These are phyloP conservation scores for Brachionus asplanchnoidis DNA, from an alignment of 1,140 invertebrate species.

Conservation along the genomic window DNA sequence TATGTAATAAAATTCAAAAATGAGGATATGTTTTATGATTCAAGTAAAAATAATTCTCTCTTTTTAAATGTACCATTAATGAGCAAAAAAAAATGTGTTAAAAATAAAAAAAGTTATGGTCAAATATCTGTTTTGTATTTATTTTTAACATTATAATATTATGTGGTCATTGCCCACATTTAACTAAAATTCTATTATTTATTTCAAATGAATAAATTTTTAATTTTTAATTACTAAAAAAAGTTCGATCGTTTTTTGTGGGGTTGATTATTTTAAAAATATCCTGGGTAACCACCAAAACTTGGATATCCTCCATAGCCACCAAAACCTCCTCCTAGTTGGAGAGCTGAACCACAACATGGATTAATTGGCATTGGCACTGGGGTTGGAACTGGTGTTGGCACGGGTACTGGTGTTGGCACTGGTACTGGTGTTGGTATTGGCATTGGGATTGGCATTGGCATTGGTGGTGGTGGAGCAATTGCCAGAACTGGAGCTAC, in stretches of 20 bases:
- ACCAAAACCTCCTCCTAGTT: neutral
- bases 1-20: too few relatives aligned
- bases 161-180: too few relatives aligned
- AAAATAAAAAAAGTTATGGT: too few relatives aligned
- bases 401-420: neutral
- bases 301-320: neutral
- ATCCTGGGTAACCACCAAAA: neutral
- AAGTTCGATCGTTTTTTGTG: neutral
- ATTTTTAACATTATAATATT: too few relatives aligned
- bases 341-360: neutral
- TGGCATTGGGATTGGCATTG: neutral
- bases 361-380: neutral
- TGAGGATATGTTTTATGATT: too few relatives aligned
- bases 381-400: neutral
- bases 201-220: neutral
- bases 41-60: too few relatives aligned
- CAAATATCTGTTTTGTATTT: too few relatives aligned
- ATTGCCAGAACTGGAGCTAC: neutral
- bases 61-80: too few relatives aligned
- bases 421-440: too few relatives aligned
- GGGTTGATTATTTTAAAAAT: neutral
- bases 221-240: neutral
- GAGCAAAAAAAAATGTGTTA: too few relatives aligned
- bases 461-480: neutral
- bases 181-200: neutral